phyloP scores from a whole-genome alignment of 2,797 vertebrate species.

The Lagodon rhomboides region DNA sequence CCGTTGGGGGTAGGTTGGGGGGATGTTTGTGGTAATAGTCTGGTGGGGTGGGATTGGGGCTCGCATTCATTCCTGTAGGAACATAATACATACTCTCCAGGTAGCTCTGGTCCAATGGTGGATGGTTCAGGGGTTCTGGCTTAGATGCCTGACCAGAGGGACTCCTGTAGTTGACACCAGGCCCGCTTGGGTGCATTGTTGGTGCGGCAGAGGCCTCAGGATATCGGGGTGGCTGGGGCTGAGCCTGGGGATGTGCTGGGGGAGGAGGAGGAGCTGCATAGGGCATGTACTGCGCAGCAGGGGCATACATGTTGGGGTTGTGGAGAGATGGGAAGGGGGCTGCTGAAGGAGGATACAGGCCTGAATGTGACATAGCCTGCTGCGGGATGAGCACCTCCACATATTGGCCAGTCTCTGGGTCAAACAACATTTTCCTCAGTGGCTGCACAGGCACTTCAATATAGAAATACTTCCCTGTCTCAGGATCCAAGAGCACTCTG shows the following conservation, averaged over 20 bases:
- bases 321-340: constrained; percentile 85
- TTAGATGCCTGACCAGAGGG: constrained; percentile 83
- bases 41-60: constrained; percentile 86
- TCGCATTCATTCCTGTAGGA: constrained; percentile 91
- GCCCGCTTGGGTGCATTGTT: constrained; percentile 76
- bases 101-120: constrained; percentile 88
- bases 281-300: constrained; percentile 87
- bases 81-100: constrained; percentile 94
- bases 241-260: constrained; percentile 81
- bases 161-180: constrained; percentile 74
- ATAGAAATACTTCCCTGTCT: constrained; percentile 95
- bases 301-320: constrained; percentile 85
- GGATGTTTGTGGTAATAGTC: constrained; percentile 87
- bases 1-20: constrained; percentile 79
- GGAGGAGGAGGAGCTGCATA: constrained; percentile 84
- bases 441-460: constrained; percentile 93
- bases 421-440: constrained; percentile 92
- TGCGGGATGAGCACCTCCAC: constrained; percentile 95
- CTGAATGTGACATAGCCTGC: constrained; percentile 86
- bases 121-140: constrained; percentile 82
- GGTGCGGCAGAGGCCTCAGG: constrained; percentile 79
- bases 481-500: constrained; percentile 92
- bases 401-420: constrained; percentile 95
- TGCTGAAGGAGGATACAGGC: constrained; percentile 88
- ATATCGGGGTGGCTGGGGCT: constrained; percentile 82